Percentiles rank a stretch among this genome's conserved stretches.
Evolutionary conservation across 1,140 invertebrate genomes (phyloP).

Genomic region (Dendroctonus valens): DNA sequence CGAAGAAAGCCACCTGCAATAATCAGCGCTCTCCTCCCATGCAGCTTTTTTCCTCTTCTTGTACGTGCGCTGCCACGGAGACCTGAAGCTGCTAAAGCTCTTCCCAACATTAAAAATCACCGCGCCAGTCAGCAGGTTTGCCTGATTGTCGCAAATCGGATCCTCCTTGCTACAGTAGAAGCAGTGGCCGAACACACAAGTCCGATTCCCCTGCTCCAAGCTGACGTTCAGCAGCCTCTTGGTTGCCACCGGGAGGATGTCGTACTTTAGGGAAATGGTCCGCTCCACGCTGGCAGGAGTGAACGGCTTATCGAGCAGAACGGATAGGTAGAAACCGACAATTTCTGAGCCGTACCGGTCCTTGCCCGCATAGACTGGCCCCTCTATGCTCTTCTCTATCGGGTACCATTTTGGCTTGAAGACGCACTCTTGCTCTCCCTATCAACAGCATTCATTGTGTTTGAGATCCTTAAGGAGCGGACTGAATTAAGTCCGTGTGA

Average conservation of each 20-base stretch:
- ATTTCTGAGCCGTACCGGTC: slow-evolving; percentile 94
- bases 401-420: slow-evolving; percentile 92
- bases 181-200: slow-evolving; percentile 88
- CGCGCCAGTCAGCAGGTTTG: slow-evolving; percentile 73
- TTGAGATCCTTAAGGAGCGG: not conserved
- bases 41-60: slow-evolving; percentile 68
- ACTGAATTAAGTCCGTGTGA: no score
- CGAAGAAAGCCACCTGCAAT: slow-evolving; percentile 67
- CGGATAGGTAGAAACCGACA: slow-evolving; percentile 87
- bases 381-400: slow-evolving; percentile 71
- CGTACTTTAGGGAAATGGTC: slow-evolving; percentile 70
- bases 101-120: slow-evolving; percentile 79
- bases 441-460: slow-evolving; percentile 26
- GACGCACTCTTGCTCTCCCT: slow-evolving; percentile 73
- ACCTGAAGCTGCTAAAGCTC: slow-evolving; percentile 66
- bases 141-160: slow-evolving; percentile 74
- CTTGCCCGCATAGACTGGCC: slow-evolving; percentile 81
- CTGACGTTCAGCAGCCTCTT: slow-evolving; percentile 63
- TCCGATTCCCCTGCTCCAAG: slow-evolving; percentile 53
- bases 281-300: slow-evolving; percentile 78
- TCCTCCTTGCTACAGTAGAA: slow-evolving; percentile 81
- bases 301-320: slow-evolving; percentile 73
- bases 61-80: slow-evolving; percentile 90
- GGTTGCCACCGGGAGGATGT: slow-evolving; percentile 71
- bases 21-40: slow-evolving; percentile 78